phyloP scores from a whole-genome alignment of 2,113 vertebrate species.

The Todiramphus saurophagus region DNA sequence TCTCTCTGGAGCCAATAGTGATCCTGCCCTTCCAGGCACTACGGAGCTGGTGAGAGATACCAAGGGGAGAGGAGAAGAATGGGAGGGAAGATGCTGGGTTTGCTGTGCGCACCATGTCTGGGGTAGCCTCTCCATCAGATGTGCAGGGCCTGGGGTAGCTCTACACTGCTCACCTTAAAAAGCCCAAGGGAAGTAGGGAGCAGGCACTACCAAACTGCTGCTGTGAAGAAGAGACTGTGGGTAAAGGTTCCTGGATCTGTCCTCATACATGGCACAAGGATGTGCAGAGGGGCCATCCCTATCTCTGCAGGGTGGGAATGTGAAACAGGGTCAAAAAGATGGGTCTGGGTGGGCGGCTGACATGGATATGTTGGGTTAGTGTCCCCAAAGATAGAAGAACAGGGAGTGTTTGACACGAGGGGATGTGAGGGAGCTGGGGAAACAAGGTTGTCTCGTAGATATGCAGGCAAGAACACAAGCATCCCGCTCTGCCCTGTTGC shows the following conservation, averaged over 20 bases:
- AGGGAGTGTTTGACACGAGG: neutral
- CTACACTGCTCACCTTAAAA: neutral
- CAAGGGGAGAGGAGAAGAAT: neutral
- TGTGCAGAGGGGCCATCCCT: neutral
- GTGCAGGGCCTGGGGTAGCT: neutral
- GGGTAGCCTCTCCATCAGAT: neutral
- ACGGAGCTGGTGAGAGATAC: neutral
- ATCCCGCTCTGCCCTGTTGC: neutral
- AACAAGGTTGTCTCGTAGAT: neutral
- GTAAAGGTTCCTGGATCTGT: neutral
- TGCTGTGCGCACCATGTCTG: accelerated
- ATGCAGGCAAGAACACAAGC: too few relatives aligned
- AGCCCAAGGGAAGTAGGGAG: neutral
- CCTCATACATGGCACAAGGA: neutral
- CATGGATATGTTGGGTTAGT: accelerated
- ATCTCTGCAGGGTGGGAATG: neutral
- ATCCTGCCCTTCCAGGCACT: neutral
- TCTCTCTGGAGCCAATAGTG: neutral
- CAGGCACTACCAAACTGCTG: too few relatives aligned
- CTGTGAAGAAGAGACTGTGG: neutral
- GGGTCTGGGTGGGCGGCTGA: neutral
- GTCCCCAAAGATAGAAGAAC: neutral
- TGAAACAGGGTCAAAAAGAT: neutral
- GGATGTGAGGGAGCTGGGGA: neutral
- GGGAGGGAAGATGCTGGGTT: neutral